Evolutionary conservation across 2,797 vertebrate species (phyloP), one percentile per base, ranked within the genome.

Genomic region (Varecia variegata): DNA sequence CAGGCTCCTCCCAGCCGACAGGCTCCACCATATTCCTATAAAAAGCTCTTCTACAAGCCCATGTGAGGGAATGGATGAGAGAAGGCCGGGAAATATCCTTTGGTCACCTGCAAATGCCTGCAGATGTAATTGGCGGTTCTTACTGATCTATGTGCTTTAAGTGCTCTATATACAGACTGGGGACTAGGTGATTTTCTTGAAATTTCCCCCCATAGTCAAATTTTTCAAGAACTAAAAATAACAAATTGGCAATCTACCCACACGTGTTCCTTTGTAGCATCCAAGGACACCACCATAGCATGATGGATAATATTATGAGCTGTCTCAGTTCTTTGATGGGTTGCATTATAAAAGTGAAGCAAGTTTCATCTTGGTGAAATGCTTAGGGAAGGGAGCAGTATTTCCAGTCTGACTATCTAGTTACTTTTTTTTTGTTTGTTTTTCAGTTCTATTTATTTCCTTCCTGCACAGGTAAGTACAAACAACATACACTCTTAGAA

Each of bases 261-360:
- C 73, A 85, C 21, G 82, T 93, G 54, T 47, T 87, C 96, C 97
- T 23, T 68, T 87, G 93, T 88, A 81, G 50, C 77, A 82, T 60
- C 81, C 93, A 95, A 97, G 88, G 83, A 98, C 97, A 96, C 94
- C 77, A 30, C 74, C 76, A 15, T 15, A 68, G 52, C 14, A 45
- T 90, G 65, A 94, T 91, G 40, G 85, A 54, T 94, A 90, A 91
- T 85, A 81, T 82, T 89, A 93, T 47, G 73, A 97, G 81, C 93
- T 65, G 58, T 92, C 97, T 88, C 13, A 50, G 11, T 38, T 94
- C 60, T 77, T 92, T 93, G 83, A 85, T 82, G 12, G 92, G 85
- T 91, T 91, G 77, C 73, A 88, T 65, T 92, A 87, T 93, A 92
- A 97, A 98, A 97, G 77, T 91, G 96, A 98, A 96, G 82, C 43